Evolutionary conservation across 2,888 invertebrate genomes (phyloP).

Genomic region (Tenthredo mesomela): DNA sequence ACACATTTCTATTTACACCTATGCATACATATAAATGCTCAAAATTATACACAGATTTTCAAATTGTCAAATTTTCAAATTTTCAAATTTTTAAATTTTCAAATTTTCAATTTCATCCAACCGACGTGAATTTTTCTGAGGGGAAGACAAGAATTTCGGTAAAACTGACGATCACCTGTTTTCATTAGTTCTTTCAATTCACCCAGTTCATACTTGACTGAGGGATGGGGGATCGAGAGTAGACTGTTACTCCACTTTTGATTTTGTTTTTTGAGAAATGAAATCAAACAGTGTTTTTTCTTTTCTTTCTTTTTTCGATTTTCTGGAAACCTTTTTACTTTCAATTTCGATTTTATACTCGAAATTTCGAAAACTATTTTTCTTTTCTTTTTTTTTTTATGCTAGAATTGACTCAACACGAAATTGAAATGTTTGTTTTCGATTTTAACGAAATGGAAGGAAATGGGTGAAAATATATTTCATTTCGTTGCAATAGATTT

Average conservation of each 20-base stretch:
- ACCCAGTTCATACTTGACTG: no score
- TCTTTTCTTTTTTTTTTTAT: no score
- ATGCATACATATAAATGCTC: neutral
- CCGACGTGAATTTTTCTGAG: neutral
- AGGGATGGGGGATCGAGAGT: neutral
- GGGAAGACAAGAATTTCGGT: neutral
- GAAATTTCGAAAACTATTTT: no score
- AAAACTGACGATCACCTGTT: neutral
- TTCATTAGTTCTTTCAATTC: neutral
- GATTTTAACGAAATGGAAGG: no score
- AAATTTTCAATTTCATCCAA: neutral
- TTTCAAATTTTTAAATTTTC: neutral
- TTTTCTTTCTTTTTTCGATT: neutral
- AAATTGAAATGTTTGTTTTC: no score
- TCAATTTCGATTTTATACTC: no score
- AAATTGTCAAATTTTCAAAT: neutral
- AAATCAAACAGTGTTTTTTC: neutral
- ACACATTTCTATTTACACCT: constrained; percentile 15
- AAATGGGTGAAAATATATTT: neutral
- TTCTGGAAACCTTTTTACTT: no score
- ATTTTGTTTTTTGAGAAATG: no score
- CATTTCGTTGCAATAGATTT: neutral
- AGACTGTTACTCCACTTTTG: neutral
- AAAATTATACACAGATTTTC: neutral
- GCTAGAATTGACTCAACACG: no score